phyloP scores from a whole-genome alignment of 2,888 invertebrate genomes.

The Argyresthia goedartella region DNA sequence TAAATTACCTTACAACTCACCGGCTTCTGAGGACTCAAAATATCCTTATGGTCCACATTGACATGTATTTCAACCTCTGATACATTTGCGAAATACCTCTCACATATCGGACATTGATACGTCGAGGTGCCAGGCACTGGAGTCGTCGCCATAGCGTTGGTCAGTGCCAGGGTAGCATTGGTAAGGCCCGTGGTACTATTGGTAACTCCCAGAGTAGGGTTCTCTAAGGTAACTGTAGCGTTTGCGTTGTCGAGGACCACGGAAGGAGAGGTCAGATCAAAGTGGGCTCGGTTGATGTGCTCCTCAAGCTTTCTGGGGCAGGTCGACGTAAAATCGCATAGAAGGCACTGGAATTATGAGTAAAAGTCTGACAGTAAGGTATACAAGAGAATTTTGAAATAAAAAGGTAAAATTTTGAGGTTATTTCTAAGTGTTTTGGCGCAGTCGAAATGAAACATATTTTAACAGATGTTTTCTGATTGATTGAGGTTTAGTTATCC shows the following conservation, averaged over 20 bases:
- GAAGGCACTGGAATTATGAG: constrained; percentile 72
- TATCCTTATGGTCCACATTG: constrained; percentile 86
- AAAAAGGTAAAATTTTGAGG: neutral
- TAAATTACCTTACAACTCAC: constrained; percentile 25
- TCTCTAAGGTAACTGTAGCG: constrained; percentile 29
- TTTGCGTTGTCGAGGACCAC: constrained; percentile 54
- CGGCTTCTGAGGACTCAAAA: constrained; percentile 75
- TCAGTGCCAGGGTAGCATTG: constrained; percentile 34
- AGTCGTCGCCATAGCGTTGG: constrained; percentile 56
- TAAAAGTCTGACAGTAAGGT: neutral
- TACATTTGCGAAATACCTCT: constrained; percentile 77
- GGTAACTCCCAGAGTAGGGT: constrained; percentile 27
- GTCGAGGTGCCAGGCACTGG: constrained; percentile 57
- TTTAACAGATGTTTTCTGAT: no score
- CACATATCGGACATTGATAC: constrained; percentile 85
- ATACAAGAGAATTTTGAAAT: neutral
- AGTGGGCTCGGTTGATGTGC: constrained; percentile 87
- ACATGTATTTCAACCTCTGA: constrained; percentile 87
- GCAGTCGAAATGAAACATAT: no score
- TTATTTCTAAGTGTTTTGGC: neutral
- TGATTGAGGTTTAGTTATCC: no score
- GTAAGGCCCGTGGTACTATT: constrained; percentile 22
- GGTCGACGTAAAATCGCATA: constrained; percentile 82
- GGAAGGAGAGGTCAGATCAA: constrained; percentile 84
- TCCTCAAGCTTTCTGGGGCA: constrained; percentile 82